Conservation (phyloP, 1,140 invertebrate species). For the Sycobia sp. region DNA sequence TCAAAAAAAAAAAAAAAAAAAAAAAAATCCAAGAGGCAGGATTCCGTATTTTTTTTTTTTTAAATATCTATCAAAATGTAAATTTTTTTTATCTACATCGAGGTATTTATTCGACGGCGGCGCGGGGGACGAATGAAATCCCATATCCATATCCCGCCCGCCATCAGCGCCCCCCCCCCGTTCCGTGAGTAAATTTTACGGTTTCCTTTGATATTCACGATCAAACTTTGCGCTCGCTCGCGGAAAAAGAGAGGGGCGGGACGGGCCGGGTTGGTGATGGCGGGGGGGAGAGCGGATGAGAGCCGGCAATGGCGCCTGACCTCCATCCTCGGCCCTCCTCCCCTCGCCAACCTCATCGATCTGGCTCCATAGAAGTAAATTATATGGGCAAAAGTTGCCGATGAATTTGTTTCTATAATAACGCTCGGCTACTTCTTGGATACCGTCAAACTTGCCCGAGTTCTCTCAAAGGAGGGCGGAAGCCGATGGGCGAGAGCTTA, state of each 20-base stretch:
- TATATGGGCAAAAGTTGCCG: slow-evolving; percentile 7
- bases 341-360: slow-evolving; percentile 18
- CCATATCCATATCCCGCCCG: too few species aligned
- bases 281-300: neutral
- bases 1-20: too few species aligned
- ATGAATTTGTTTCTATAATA: neutral
- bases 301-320: neutral
- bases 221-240: slow-evolving; percentile 9
- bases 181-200: slow-evolving; percentile 2
- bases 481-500: neutral
- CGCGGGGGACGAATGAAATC: neutral
- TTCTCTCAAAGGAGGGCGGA: neutral
- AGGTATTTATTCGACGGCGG: neutral
- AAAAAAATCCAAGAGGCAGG: neutral
- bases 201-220: slow-evolving; percentile 26
- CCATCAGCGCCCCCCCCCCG: too few species aligned
- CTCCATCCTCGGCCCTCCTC: too few species aligned
- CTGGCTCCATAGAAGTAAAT: slow-evolving; percentile 4
- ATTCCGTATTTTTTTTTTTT: neutral
- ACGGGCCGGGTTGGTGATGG: too few species aligned
- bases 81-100: neutral
- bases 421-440: too few species aligned
- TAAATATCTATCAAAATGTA: slow-evolving; percentile 20
- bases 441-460: neutral
- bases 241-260: neutral